Evolutionary conservation across 2,888 invertebrate genomes (phyloP).

Genomic region (Cerceris ruficornis): DNA sequence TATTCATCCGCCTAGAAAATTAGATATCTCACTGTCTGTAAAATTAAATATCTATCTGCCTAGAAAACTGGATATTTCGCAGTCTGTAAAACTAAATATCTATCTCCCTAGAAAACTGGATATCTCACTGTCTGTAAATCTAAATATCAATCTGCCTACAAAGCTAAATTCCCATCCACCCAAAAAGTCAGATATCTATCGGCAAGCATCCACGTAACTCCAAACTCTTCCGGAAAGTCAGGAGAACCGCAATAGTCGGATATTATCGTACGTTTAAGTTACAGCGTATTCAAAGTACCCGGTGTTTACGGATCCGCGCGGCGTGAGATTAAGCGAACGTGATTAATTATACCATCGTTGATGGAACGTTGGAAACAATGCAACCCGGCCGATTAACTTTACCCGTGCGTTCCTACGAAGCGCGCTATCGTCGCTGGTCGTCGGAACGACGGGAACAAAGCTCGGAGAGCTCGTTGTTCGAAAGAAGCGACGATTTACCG

Average conservation of each 20-base stretch:
- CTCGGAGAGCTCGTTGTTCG: not conserved
- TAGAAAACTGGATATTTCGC: too few species aligned
- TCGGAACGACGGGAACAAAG: not conserved
- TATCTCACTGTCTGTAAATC: too few species aligned
- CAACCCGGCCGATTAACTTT: slow-evolving; percentile 37
- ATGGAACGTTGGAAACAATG: slow-evolving; percentile 47
- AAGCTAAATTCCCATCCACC: not conserved
- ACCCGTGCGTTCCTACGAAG: slow-evolving; percentile 2
- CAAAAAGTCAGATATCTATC: not conserved
- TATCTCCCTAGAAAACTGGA: too few species aligned
- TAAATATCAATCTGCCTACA: too few species aligned
- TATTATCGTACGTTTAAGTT: slow-evolving; percentile 51
- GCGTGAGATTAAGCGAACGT: slow-evolving; percentile 58
- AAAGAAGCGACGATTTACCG: slow-evolving; percentile 6
- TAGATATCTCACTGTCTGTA: too few species aligned
- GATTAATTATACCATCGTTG: slow-evolving; percentile 61
- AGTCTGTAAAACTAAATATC: too few species aligned
- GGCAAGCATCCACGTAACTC: slow-evolving; percentile 13
- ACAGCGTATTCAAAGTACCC: slow-evolving; percentile 37
- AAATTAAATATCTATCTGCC: too few species aligned
- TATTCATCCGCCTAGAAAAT: too few species aligned
- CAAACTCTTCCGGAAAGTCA: not conserved
- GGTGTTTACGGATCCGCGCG: slow-evolving; percentile 59
- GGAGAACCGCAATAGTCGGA: slow-evolving; percentile 37
- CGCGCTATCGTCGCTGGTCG: not conserved